phyloP scores from a whole-genome alignment of 30 jellyfish, hydroid and myxozoan species.

The Rhopilema esculentum region DNA sequence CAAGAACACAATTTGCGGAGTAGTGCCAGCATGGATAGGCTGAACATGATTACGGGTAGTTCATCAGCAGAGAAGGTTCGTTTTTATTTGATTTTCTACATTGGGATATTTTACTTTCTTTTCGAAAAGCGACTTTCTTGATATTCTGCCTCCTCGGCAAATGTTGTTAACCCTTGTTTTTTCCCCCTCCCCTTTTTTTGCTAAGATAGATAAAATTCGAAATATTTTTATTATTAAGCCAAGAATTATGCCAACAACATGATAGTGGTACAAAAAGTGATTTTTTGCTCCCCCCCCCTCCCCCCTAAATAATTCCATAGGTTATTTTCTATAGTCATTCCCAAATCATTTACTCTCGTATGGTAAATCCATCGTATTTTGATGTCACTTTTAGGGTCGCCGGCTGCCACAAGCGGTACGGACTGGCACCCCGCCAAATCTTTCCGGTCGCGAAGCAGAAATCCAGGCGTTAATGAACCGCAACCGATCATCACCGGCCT shows the following conservation, averaged over 20 bases:
- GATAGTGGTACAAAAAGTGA: too few relatives aligned
- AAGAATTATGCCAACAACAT: too few relatives aligned
- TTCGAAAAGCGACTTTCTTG: not conserved
- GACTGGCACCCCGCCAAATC: constrained; percentile 71
- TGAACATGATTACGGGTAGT: constrained; percentile 70
- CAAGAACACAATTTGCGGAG: constrained; percentile 70
- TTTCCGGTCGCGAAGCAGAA: constrained; percentile 97
- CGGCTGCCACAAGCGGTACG: constrained; percentile 86
- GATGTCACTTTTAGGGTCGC: constrained; percentile 63
- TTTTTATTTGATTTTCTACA: too few relatives aligned
- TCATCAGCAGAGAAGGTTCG: constrained; percentile 71
- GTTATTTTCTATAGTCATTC: too few relatives aligned
- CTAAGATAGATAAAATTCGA: too few relatives aligned
- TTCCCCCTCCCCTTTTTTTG: too few relatives aligned
- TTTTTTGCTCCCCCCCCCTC: too few relatives aligned
- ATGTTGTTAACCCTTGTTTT: not conserved
- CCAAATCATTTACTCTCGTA: too few relatives aligned
- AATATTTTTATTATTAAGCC: too few relatives aligned
- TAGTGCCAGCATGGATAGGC: constrained; percentile 90
- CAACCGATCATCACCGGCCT: constrained; percentile 79
- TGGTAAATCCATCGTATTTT: too few relatives aligned
- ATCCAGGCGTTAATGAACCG: constrained; percentile 93
- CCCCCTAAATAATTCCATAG: too few relatives aligned
- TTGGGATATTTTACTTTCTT: too few relatives aligned
- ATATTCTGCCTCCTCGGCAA: not conserved